Base-by-base conservation (phyloP, 2,113 vertebrate species). In the Ancistrus triradiatus region DNA sequence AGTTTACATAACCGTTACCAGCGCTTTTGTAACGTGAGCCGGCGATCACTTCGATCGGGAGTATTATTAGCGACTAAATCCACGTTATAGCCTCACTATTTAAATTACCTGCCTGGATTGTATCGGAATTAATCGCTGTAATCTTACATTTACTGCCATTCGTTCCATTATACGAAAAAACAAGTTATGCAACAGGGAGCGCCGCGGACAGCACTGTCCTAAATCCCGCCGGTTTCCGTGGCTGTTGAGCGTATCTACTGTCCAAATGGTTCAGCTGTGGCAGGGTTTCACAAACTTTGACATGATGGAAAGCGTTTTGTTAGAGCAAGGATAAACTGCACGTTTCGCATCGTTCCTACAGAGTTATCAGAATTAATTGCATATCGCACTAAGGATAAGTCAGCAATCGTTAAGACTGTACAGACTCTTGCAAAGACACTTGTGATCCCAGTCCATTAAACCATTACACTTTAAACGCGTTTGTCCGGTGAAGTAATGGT, bases 401-500 rank as follows among this genome's bases (percentile, higher is more conserved):
- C 27, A 7, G 3, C 7, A 7, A 31, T 4, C 27, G 3, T 55
- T 70, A 52, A 47, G 51, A 37, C 28, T n/a, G 15, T 18, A 3
- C 11, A 35, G 13, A 24, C 8, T 53, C 5, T 7, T 13, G n/a
- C 13, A 44, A n/a, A n/a, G n/a, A 9, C 19, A 19, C 4, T 15
- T 13, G 31, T 13, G n/a, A 8, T 43, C 14, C 31, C 15, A 31
- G 8, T 1, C 6, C 13, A 15, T 10, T 8, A 18, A 43, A 69
- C 63, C n/a, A 49, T 15, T 43, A 33, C 33, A 43, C 19, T 14
- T 42, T 31, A 14, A 59, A 70, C 35, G 70, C 59, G 74, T 61
- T 75, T 77, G 33, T 77, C 79, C 79, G 78, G 74, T 83, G 70
- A 74, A 88, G 88, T 86, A 61, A 96, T 97, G 95, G 93, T 92